A percentile compares a stretch with the other conserved stretches of the same genome.
Conservation (phyloP, 2,888 invertebrate species). For the Anticlea derivata region DNA sequence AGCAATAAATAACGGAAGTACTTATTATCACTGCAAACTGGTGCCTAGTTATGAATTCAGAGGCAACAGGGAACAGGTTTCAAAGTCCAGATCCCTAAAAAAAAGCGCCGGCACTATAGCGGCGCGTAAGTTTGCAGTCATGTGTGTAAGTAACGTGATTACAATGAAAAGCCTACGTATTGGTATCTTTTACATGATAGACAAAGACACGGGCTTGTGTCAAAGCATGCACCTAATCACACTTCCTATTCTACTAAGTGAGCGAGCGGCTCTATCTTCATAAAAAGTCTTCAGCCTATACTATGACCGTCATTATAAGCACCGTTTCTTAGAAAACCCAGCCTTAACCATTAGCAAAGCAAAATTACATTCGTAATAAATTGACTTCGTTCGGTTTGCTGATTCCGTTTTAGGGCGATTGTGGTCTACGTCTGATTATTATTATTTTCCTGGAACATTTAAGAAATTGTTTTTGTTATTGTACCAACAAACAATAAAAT, state of each 20-base stretch:
- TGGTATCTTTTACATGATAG: too few relatives aligned
- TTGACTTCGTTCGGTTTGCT: slow-evolving; percentile 10
- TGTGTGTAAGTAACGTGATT: too few relatives aligned
- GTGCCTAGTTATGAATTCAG: slow-evolving; percentile 12
- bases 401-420: slow-evolving; percentile 16
- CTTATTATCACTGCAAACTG: slow-evolving; percentile 18
- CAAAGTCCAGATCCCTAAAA: neutral
- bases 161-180: too few relatives aligned
- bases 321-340: neutral
- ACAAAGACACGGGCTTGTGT: too few relatives aligned
- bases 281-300: too few relatives aligned
- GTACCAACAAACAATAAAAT: too few relatives aligned
- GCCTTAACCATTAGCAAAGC: slow-evolving; percentile 11
- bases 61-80: neutral
- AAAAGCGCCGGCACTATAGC: neutral
- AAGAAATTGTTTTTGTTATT: too few relatives aligned
- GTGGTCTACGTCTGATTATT: slow-evolving; percentile 1
- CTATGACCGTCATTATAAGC: too few relatives aligned
- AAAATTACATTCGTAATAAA: slow-evolving; percentile 19
- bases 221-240: too few relatives aligned
- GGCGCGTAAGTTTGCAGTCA: too few relatives aligned
- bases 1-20: slow-evolving; percentile 18
- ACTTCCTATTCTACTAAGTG: too few relatives aligned
- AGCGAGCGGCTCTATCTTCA: too few relatives aligned
- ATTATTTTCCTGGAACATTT: neutral